Evolutionary conservation across 2,888 invertebrate genomes (phyloP), one percentile per base, ranked within the genome.

Genomic region (Pterostichus madidus): DNA sequence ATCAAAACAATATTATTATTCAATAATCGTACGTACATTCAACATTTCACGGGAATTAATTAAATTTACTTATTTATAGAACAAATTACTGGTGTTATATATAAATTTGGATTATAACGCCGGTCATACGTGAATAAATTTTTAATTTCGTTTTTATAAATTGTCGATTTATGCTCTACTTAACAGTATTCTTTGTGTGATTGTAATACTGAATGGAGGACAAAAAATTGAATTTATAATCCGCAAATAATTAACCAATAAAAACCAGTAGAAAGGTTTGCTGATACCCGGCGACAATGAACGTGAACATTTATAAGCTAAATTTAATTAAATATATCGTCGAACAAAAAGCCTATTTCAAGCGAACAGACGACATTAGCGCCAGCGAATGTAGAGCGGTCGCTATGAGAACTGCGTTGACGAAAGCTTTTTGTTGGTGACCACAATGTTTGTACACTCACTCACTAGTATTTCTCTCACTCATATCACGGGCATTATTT

Each of bases 301-400:
- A 32, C 59, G 35, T 56, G 56, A 52, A 71, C 80, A 80, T 73
- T 80, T 80, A 80, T 80, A 80, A 80, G 73, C 80, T 80, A 73
- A 80, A 80, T 80, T 80, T 80, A 80, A 80, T 80, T 80, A 80
- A 80, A 80, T 68, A 80, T 80, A 56, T 15, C 73, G 15, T 35
- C 1, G 35, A 52, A 73, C 80, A 80, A 80, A 80, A 80, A 80
- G 71, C 13, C 59, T 39, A 79, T 32, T 44, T n/a, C 44, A 4
- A 8, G 68, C 39, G 44, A 44, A 44, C 11, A 10, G 32, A 39
- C 39, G 31, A 79, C 31, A 17, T 46, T 35, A 64, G 8, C 44
- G 31, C 44, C 44, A 31, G 64, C n/a, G 31, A 32, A 53, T 15
- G 31, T 44, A 52, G 49, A 52, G 35, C 35, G 39, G 53, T n/a